Evolutionary conservation across 2,797 vertebrate genomes (phyloP).

Genomic region (Poecilia gillii): DNA sequence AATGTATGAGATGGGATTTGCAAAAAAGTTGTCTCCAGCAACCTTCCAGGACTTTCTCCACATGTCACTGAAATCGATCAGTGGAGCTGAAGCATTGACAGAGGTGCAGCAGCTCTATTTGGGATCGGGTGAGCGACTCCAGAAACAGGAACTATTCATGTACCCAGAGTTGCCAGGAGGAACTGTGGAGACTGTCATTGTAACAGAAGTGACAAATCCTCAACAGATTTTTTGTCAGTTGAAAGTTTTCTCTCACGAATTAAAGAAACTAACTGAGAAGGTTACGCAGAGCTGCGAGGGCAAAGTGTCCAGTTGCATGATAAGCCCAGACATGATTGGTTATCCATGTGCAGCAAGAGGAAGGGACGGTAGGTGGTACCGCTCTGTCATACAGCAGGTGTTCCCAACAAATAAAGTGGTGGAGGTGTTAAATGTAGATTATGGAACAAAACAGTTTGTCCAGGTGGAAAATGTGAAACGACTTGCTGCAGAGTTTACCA

Average conservation of each 20-base stretch:
- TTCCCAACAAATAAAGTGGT: constrained; percentile 72
- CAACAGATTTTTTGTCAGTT: constrained; percentile 90
- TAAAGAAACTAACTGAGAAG: constrained; percentile 84
- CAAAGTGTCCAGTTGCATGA: constrained; percentile 52
- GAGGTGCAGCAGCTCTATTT: constrained; percentile 24
- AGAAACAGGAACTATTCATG: constrained; percentile 80
- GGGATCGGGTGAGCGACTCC: constrained; percentile 29
- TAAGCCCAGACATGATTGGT: constrained; percentile 81
- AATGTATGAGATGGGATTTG: constrained; percentile 89
- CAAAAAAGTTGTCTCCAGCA: constrained; percentile 72
- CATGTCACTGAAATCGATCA: constrained; percentile 58
- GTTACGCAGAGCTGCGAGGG: constrained; percentile 78
- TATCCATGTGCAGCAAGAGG: constrained; percentile 88
- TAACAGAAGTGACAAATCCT: constrained; percentile 89
- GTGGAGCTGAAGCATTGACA: constrained; percentile 8
- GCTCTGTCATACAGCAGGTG: constrained; percentile 81
- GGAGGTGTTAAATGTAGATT: constrained; percentile 90
- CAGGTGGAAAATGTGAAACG: constrained; percentile 78
- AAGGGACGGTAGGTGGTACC: constrained; percentile 89
- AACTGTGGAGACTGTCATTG: constrained; percentile 84
- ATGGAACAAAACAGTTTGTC: constrained; percentile 88
- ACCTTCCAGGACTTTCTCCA: constrained; percentile 76
- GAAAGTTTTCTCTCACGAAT: constrained; percentile 87
- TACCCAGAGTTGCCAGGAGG: constrained; percentile 86
- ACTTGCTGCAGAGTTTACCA: constrained; percentile 86